phyloP scores from a whole-genome alignment of 1,140 invertebrate species.

The Drosophila repletoides region DNA sequence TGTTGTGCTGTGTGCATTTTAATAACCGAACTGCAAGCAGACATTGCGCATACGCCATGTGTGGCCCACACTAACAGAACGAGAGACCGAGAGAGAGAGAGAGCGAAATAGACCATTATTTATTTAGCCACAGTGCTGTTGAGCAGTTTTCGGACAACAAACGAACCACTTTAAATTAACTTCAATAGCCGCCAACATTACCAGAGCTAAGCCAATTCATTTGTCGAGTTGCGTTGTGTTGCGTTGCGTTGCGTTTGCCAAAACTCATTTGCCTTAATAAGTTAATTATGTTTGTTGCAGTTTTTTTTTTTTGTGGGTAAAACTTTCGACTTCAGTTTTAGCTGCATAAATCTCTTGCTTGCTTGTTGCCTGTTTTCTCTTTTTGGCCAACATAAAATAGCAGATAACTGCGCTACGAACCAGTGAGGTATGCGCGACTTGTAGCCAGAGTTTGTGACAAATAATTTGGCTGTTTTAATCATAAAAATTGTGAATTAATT shows the following conservation, averaged over 20 bases:
- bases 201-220: constrained; percentile 60
- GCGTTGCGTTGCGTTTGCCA: no score
- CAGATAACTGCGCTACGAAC: no score
- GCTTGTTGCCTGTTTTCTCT: not conserved
- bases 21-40: constrained; percentile 60
- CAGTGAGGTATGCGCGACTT: no score
- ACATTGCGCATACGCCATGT: constrained; percentile 69
- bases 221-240: constrained; percentile 40
- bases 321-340: constrained; percentile 5
- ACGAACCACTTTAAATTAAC: constrained; percentile 69
- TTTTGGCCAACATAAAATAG: not conserved
- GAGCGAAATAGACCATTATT: constrained; percentile 63
- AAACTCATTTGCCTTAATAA: constrained; percentile 69
- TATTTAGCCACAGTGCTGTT: constrained; percentile 58
- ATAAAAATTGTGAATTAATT: no score
- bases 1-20: constrained; percentile 51
- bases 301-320: constrained; percentile 8
- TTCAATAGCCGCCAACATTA: constrained; percentile 42
- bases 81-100: constrained; percentile 5
- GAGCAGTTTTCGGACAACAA: constrained; percentile 25
- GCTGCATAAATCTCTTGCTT: constrained; percentile 22
- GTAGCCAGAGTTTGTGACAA: no score
- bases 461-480: no score
- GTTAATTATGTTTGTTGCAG: constrained; percentile 56
- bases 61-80: constrained; percentile 19